Conservation (phyloP, 2,113 vertebrate species). For the Brachypteracias leptosomus region DNA sequence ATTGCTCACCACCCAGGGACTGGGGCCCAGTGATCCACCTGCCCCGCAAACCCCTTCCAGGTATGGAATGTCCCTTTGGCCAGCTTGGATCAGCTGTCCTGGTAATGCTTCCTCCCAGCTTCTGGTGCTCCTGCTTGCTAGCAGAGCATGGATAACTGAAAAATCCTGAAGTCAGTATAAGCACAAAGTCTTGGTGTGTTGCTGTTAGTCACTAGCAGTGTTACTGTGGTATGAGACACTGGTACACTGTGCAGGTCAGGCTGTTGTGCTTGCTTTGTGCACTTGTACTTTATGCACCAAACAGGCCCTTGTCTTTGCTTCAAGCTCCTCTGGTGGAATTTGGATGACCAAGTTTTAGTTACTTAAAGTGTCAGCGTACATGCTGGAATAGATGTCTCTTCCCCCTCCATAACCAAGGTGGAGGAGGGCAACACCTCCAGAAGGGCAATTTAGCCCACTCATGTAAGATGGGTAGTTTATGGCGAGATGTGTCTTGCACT, state of each 20-base stretch:
- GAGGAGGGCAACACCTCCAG: background rate
- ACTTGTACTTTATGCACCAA: background rate
- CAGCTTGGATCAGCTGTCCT: background rate
- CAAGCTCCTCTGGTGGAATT: background rate
- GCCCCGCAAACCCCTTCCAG: too few species aligned
- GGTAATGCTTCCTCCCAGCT: background rate
- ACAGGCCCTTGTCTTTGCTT: background rate
- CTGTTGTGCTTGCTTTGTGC: background rate
- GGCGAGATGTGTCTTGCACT: background rate
- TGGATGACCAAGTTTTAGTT: background rate
- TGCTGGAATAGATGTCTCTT: background rate
- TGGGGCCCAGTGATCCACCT: background rate
- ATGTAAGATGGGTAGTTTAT: background rate
- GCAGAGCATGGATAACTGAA: background rate
- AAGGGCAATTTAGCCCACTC: background rate
- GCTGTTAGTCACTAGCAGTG: background rate
- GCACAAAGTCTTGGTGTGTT: background rate
- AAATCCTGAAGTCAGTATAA: background rate
- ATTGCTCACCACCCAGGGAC: background rate
- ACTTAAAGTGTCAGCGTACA: background rate
- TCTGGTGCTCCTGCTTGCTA: background rate
- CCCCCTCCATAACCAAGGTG: background rate
- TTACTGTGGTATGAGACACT: fast-evolving
- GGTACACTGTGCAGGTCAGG: fast-evolving
- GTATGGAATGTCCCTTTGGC: background rate